Percentiles rank a stretch among this genome's conserved stretches.
These are phyloP conservation scores for Propsilocerus akamusi DNA, from an alignment of 1,140 invertebrate species.

Conservation along the genomic window DNA sequence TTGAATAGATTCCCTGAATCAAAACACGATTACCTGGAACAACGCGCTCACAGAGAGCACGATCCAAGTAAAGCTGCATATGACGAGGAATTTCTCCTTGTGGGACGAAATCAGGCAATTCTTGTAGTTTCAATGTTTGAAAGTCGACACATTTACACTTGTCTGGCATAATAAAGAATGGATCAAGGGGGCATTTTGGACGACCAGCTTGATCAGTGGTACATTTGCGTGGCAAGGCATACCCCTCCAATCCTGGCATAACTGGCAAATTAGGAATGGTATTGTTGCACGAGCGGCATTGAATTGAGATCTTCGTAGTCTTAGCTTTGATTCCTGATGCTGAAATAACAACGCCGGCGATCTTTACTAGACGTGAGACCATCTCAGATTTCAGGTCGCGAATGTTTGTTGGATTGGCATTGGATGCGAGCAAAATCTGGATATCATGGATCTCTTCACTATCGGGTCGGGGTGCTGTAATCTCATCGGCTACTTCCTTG, in stretches of 20 bases:
- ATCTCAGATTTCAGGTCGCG: conserved; percentile 81
- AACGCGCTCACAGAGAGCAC: conserved; percentile 85
- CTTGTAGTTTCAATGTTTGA: conserved; percentile 81
- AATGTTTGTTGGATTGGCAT: conserved; percentile 62
- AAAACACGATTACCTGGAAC: conserved; percentile 92
- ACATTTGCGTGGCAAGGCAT: conserved; percentile 90
- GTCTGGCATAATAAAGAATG: conserved; percentile 94
- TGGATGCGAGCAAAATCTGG: conserved; percentile 78
- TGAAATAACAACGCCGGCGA: conserved; percentile 89
- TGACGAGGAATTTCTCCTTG: conserved; percentile 98
- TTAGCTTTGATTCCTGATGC: conserved; percentile 89
- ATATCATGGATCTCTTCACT: conserved; percentile 84
- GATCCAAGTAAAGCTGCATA: conserved; percentile 85
- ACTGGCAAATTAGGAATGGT: conserved; percentile 77
- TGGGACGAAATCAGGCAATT: conserved; percentile 88
- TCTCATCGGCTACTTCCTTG: conserved; percentile 91
- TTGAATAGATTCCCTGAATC: conserved; percentile 91
- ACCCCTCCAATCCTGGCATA: conserved; percentile 92
- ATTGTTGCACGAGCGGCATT: conserved; percentile 86
- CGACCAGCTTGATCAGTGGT: conserved; percentile 75
- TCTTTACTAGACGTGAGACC: conserved; percentile 85
- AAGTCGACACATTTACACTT: conserved; percentile 90
- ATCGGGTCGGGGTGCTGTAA: conserved; percentile 77
- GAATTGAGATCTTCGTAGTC: conserved; percentile 85
- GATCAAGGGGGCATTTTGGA: conserved; percentile 89